phyloP scores from a whole-genome alignment of 2,888 invertebrate genomes.

The Andrena flavipes region DNA sequence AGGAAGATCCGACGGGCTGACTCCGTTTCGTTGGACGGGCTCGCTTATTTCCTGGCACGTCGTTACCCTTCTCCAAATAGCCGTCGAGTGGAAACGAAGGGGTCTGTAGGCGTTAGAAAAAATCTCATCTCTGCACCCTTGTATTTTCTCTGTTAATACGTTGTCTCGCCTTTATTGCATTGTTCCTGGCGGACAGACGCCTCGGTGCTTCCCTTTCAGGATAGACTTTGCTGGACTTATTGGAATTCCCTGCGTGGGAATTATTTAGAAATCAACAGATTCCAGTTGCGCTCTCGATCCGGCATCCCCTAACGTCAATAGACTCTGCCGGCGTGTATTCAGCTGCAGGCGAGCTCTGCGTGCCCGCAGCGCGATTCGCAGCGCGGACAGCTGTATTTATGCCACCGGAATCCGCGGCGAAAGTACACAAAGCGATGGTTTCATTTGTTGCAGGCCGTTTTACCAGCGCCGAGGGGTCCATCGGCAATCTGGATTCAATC shows the following conservation, averaged over 20 bases:
- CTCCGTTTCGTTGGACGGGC: not conserved
- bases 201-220: not conserved
- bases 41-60: constrained; percentile 2
- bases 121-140: constrained; percentile 46
- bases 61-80: constrained; percentile 28
- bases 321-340: not conserved
- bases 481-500: constrained; percentile 52
- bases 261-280: not conserved
- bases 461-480: constrained; percentile 33
- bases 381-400: not conserved
- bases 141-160: constrained; percentile 43
- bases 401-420: not conserved
- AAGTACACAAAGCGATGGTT: constrained; percentile 8
- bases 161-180: constrained; percentile 43
- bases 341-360: not conserved
- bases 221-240: constrained; percentile 11
- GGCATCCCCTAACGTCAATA: not conserved
- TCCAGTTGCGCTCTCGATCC: not conserved
- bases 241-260: no score
- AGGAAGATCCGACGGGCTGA: not conserved
- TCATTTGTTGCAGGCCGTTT: constrained; percentile 58
- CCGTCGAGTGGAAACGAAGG: constrained; percentile 29
- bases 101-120: constrained; percentile 25
- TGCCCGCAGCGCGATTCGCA: not conserved
- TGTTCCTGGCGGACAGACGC: not conserved